Conservation (phyloP, 2,888 invertebrate species). For the Cecidostiba fungosa region DNA sequence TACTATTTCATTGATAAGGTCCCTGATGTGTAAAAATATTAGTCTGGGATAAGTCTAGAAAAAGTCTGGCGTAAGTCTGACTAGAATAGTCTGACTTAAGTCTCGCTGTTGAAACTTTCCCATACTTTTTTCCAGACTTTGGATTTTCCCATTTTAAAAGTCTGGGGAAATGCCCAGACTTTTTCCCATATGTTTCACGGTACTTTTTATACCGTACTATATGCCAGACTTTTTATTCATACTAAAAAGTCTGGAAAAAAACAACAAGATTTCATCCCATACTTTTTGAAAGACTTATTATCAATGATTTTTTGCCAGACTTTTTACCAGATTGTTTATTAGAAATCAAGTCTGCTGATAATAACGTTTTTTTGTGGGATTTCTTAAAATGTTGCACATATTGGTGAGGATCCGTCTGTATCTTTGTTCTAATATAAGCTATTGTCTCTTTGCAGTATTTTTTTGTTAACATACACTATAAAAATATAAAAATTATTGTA, state of each 20-base stretch:
- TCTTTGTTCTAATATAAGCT: not conserved
- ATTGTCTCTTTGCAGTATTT: not conserved
- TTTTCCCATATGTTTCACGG: constrained; percentile 28
- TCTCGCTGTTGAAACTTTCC: not conserved
- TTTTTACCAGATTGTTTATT: not conserved
- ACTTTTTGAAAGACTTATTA: constrained; percentile 1
- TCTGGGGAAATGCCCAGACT: not conserved
- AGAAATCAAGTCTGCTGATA: too few relatives aligned
- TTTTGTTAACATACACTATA: not conserved
- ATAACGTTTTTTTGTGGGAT: not conserved
- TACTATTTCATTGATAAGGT: too few relatives aligned
- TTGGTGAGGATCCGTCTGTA: not conserved
- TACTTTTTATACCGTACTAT: too few relatives aligned
- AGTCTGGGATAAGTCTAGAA: not conserved
- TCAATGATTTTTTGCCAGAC: constrained; percentile 8
- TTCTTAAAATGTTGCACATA: not conserved
- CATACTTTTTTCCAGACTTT: not conserved
- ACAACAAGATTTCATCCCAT: too few relatives aligned
- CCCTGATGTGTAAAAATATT: not conserved
- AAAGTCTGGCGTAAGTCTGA: not conserved
- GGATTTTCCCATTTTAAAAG: not conserved
- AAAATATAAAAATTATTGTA: not conserved
- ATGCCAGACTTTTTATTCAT: constrained; percentile 19
- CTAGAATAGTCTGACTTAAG: not conserved
- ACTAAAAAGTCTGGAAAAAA: constrained; percentile 27